Conservation (phyloP, 2,797 vertebrate species). For the Nyctibius grandis region DNA sequence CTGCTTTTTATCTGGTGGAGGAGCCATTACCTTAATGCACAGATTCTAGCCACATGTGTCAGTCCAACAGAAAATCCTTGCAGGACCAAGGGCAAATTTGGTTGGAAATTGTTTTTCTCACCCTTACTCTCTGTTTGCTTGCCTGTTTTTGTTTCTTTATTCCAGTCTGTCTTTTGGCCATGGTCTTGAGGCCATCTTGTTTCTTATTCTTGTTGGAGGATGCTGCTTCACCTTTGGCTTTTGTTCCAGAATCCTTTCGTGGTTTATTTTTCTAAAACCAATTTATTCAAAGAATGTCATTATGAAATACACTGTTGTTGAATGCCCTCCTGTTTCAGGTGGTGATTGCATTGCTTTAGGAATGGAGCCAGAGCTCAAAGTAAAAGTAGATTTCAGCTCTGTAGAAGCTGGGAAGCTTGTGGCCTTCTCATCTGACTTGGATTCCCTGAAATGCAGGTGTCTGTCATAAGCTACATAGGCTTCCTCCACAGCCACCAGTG, state of each 20-base stretch:
- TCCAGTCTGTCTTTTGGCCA: background rate
- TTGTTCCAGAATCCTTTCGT: background rate
- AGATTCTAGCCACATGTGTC: background rate
- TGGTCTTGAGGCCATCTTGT: background rate
- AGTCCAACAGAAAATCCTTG: background rate
- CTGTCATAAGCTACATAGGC: background rate
- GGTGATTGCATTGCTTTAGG: background rate
- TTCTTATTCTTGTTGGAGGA: background rate
- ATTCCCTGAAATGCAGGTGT: background rate
- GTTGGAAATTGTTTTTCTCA: background rate
- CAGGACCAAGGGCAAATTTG: background rate
- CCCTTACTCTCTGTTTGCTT: background rate
- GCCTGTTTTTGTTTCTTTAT: rapidly evolving
- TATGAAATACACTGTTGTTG: background rate
- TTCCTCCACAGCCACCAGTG: background rate
- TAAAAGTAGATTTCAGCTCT: background rate
- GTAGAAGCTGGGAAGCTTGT: background rate
- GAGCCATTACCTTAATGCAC: background rate
- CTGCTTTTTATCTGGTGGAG: background rate
- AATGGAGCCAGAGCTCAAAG: background rate
- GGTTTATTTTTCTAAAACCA: background rate
- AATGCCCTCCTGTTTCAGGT: background rate
- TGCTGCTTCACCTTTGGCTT: background rate
- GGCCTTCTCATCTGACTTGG: background rate
- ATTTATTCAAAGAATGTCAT: background rate